These are phyloP conservation scores for Epistrophe grossulariae DNA, from an alignment of 2,888 invertebrate species.

Conservation along the genomic window DNA sequence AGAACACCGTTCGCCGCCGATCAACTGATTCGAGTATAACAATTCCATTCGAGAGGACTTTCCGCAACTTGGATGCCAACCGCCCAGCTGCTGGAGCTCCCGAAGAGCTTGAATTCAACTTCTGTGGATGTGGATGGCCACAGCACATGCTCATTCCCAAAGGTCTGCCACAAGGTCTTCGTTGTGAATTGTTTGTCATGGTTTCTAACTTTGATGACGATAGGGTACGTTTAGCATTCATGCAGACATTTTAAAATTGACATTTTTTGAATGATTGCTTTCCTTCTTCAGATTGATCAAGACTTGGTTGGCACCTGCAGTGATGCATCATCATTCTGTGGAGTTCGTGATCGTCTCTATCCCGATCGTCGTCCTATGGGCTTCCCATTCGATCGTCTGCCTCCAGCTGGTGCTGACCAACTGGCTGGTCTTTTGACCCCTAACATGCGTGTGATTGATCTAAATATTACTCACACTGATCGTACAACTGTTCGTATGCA, in stretches of 20 bases:
- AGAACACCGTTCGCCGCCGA: constrained; percentile 87
- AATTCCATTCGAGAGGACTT: constrained; percentile 92
- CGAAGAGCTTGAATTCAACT: constrained; percentile 87
- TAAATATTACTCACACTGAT: constrained; percentile 86
- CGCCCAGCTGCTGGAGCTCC: constrained; percentile 83
- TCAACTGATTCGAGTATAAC: constrained; percentile 91
- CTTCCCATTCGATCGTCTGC: constrained; percentile 91
- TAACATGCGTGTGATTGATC: constrained; percentile 87
- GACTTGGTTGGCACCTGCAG: constrained; percentile 85
- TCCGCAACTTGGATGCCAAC: constrained; percentile 87
- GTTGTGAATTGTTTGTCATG: constrained; percentile 90
- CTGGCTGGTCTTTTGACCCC: constrained; percentile 88
- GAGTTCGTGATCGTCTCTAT: constrained; percentile 90
- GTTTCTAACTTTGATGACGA: constrained; percentile 90
- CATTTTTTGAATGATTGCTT: not conserved
- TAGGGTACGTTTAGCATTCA: constrained; percentile 2
- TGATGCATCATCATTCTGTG: constrained; percentile 92
- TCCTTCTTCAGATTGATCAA: constrained; percentile 79
- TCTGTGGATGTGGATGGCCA: constrained; percentile 96
- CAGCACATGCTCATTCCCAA: constrained; percentile 91
- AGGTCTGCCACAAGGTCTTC: constrained; percentile 88
- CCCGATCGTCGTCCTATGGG: constrained; percentile 93
- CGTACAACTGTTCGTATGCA: constrained; percentile 77
- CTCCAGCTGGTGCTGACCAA: constrained; percentile 85
- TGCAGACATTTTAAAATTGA: not conserved